Conservation (phyloP, 1,140 invertebrate genomes). For the Drosophila miranda region DNA sequence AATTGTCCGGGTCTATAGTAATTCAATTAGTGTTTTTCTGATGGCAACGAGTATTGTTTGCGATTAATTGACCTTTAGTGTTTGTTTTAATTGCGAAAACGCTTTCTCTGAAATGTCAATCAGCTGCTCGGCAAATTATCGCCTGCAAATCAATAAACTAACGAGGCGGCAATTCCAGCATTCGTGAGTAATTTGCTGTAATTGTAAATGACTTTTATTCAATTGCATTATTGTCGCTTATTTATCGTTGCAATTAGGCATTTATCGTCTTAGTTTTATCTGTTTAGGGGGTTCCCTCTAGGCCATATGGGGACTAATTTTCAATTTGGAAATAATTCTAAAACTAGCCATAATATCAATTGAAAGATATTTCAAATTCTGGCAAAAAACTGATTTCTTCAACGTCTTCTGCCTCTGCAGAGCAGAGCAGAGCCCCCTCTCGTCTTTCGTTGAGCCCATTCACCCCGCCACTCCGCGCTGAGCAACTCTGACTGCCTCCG, state of each 20-base stretch:
- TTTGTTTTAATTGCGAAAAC: not conserved
- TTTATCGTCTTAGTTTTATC: slow-evolving; percentile 3
- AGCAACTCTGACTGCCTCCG: slow-evolving; percentile 6
- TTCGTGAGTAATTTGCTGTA: slow-evolving; percentile 34
- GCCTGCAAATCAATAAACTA: slow-evolving; percentile 15
- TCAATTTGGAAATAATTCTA: too few species aligned
- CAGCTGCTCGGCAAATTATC: slow-evolving; percentile 12
- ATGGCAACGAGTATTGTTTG: not conserved
- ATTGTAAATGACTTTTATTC: slow-evolving; percentile 40
- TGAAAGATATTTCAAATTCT: too few species aligned
- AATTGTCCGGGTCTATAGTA: too few species aligned
- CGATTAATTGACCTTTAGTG: not conserved
- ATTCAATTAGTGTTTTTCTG: too few species aligned
- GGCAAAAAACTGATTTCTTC: not conserved
- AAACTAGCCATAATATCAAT: too few species aligned
- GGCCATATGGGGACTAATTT: too few species aligned
- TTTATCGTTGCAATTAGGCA: slow-evolving; percentile 41
- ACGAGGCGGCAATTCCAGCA: slow-evolving; percentile 10
- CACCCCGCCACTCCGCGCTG: not conserved
- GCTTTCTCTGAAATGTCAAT: not conserved
- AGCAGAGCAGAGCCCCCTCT: too few species aligned
- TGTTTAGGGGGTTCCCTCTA: slow-evolving; percentile 8
- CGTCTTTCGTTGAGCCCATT: not conserved
- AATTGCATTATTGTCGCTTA: slow-evolving; percentile 36
- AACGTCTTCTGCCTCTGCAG: too few species aligned